Evolutionary conservation across 2,888 invertebrate genomes (phyloP).

Genomic region (Andrena hattorfiana): DNA sequence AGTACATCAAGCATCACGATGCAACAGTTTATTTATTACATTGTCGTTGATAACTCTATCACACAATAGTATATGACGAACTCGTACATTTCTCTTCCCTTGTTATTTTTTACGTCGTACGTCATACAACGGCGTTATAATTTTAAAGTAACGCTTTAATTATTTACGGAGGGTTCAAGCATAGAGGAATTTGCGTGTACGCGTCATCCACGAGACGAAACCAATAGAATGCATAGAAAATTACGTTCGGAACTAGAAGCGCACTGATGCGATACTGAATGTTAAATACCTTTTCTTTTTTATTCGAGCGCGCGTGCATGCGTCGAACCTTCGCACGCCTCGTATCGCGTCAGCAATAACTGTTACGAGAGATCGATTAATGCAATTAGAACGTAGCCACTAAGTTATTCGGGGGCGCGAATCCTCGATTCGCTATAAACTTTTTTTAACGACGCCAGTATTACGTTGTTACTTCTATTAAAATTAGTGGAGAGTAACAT

Average conservation of each 20-base stretch:
- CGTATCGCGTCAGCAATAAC: constrained; percentile 4
- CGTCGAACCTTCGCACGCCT: constrained; percentile 20
- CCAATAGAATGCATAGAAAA: constrained; percentile 74
- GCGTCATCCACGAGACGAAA: constrained; percentile 59
- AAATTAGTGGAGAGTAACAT: constrained; percentile 17
- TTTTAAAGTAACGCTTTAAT: constrained; percentile 61
- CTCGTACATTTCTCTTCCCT: constrained; percentile 56
- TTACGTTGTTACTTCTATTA: constrained; percentile 15
- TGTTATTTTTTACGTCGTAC: constrained; percentile 62
- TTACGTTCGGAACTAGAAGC: constrained; percentile 71
- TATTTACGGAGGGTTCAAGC: constrained; percentile 57
- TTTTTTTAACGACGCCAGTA: constrained; percentile 23
- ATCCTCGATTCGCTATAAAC: constrained; percentile 15
- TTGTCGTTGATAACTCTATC: constrained; percentile 78
- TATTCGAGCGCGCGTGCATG: constrained; percentile 34
- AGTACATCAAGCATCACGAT: constrained; percentile 66
- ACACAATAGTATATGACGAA: constrained; percentile 77
- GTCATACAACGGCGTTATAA: constrained; percentile 66
- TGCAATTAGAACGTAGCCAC: constrained; percentile 7
- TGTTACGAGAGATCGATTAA: constrained; percentile 19
- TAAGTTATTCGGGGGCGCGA: constrained; percentile 6
- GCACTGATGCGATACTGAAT: constrained; percentile 74
- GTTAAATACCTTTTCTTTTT: constrained; percentile 65
- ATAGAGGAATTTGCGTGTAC: constrained; percentile 54
- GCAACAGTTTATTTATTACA: constrained; percentile 80